Evolutionary conservation across 2,888 invertebrate species (phyloP).

Genomic region (Tenthredo distinguenda): DNA sequence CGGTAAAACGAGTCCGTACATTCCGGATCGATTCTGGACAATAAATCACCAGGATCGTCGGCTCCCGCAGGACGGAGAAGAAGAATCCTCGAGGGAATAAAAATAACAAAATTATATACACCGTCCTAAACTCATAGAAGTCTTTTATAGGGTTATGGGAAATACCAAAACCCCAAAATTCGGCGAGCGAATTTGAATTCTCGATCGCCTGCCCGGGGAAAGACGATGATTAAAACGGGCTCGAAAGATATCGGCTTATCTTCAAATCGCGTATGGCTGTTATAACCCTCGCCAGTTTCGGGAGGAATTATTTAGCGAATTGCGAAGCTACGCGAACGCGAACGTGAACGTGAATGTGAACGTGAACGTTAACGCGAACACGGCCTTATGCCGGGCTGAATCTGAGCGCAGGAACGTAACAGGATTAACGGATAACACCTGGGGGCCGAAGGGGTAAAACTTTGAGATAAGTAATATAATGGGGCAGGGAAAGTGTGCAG

Average conservation of each 20-base stretch:
- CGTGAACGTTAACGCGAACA: background rate
- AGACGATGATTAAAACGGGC: background rate
- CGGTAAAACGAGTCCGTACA: background rate
- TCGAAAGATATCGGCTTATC: background rate
- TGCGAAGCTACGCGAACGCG: background rate
- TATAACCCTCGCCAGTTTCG: background rate
- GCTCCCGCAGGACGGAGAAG: background rate
- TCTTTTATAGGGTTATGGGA: background rate
- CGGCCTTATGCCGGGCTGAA: slow-evolving; percentile 4
- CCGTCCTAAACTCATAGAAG: too few relatives aligned
- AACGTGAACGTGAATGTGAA: background rate
- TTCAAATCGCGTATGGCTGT: slow-evolving; percentile 7
- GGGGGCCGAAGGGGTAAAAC: slow-evolving; percentile 19
- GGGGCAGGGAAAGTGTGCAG: slow-evolving; percentile 4
- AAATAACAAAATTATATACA: background rate
- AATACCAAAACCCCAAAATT: background rate
- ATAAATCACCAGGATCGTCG: background rate
- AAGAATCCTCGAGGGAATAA: background rate
- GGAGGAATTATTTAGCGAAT: slow-evolving; percentile 15
- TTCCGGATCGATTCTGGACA: background rate
- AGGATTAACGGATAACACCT: slow-evolving; percentile 20
- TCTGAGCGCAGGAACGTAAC: slow-evolving; percentile 20
- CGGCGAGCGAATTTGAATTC: background rate
- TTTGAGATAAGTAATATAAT: slow-evolving; percentile 29
- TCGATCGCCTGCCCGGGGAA: background rate